Base-by-base conservation (phyloP, 2,113 vertebrate species). In the Esox niger region DNA sequence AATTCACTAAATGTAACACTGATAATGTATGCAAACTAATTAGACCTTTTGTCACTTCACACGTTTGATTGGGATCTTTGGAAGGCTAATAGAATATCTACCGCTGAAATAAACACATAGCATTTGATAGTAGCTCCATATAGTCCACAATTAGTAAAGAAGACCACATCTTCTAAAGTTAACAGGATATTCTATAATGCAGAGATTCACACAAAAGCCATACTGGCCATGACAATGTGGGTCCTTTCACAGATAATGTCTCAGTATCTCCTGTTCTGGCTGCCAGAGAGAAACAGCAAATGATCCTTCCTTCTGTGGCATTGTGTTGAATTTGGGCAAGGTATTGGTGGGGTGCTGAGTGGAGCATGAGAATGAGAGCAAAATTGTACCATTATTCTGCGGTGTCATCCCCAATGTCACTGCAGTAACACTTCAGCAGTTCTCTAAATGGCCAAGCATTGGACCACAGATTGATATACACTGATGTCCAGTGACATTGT, bases 401-500 rank as follows among this genome's bases (percentile, higher is more conserved):
- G 33, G 66, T 73, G 67, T 73, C 70, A 55, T 47, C 58, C 66
- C 59, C 73, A 67, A 62, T 66, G 67, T 79, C 78, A 71, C 66
- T 60, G 33, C 55, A 57, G 63, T 30, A 70, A 76, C 75, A 71
- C 38, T 75, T 71, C 64, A 69, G 68, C 68, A 70, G 54, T 60
- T 74, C 60, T 69, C 63, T 64, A 74, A 76, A 60, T 62, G 57
- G 64, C n/a, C 31, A 21, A 30, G 66, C 33, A 43, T 61, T 52
- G 56, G 62, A 47, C 17, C n/a, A 31, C 52, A n/a, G 75, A 78
- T 73, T 74, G 77, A 79, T 74, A 64, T 63, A 66, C 58, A 69
- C 52, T 83, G 77, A 78, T 70, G 73, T 73, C 27, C 49, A 30
- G 60, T 64, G 71, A 72, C 76, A 74, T 43, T 54, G 47, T 79